Evolutionary conservation across 2,113 vertebrate species (phyloP), one percentile per base, ranked within the genome.

Genomic region (Alexandromys fortis): DNA sequence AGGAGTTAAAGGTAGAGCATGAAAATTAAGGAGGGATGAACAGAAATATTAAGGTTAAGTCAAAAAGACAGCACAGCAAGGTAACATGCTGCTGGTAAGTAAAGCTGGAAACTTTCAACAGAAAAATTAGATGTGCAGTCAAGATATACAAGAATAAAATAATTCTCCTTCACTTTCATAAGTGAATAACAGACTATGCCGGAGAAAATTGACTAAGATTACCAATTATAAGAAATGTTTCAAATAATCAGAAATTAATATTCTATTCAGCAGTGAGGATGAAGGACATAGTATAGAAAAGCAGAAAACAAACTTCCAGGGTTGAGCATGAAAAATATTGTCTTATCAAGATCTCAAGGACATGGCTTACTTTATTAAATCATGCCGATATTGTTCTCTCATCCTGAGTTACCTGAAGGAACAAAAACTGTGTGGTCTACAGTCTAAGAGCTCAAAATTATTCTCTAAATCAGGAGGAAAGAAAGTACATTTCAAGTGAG

Each of bases 31-130:
- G 1, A 24, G 16, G 9, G 9, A 3, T 73, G n/a, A 90, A 42
- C 4, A 47, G 19, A 55, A 94, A 47, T 33, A 8, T 28, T n/a
- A 1, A 0, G 1, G 2, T 3, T 42, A 9, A 33, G 3, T n/a
- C 33, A 85, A 7, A 65, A 55, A 19, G 49, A 77, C 14, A 79
- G 0, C 30, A 4, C 1, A 35, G 10, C 5, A 86, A 77, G n/a
- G 19, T 0, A 4, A 52, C 85, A 55, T 52, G 14, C 9, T 49
- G 7, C 9, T 16, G 28, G 1, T 2, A 5, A 2, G 49, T 30
- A 85, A 90, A 65, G 12, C 12, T 52, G 12, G 12, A 75, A 83
- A 21, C 28, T 24, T 55, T 52, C 72, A 92, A 4, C 8, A 45
- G 17, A 0, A 63, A 63, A 73, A 22, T 45, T n/a, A 93, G 21